Base-by-base conservation (phyloP, 1,140 invertebrate species). In the Papilio polytes region DNA sequence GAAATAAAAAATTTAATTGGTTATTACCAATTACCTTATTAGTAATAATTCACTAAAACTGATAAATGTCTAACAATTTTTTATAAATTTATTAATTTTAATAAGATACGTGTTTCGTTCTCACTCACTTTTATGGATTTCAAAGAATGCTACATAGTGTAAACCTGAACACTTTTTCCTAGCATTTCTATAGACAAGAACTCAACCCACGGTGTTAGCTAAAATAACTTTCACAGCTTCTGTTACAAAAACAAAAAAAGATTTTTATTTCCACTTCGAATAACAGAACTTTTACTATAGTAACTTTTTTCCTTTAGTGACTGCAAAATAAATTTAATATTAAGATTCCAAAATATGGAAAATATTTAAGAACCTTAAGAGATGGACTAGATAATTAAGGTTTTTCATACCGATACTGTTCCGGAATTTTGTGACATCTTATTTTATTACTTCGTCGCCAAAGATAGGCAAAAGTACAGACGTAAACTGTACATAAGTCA, bases 221-320 rank as follows among this genome's bases (percentile, higher is more conserved):
- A 63, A 59, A 63, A 63, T n/a, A 59, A 59, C 56, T 63, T 31
- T 66, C 26, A 66, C 63, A 66, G 63, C 22, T 66, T 66, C 26
- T 66, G 63, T 66, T 66, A 6, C 26, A 15, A 66, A 66, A 26
- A 26, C 13, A 66, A 66, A 63, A 63, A 26, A 22, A 4, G 3
- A 36, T 31, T 66, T 66, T 66, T 26, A 66, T 66, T 66, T 15
- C 3, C 22, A 31, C 22, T 66, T 26, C 22, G 63, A 31, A 15
- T 12, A 66, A 66, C 63, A 26, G 26, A 15, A 66, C 3, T 4
- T 31, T 26, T 36, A 13, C 2, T 15, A 15, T 1, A 15, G 8
- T 59, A 77, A 15, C 41, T 13, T 51, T 51, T 15, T 7, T 7
- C 18, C 48, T 51, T 51, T 15, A 51, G 6, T 51, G 2, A 7